Evolutionary conservation across 2,888 invertebrate genomes (phyloP).

Genomic region (Catotricha subobsoleta): DNA sequence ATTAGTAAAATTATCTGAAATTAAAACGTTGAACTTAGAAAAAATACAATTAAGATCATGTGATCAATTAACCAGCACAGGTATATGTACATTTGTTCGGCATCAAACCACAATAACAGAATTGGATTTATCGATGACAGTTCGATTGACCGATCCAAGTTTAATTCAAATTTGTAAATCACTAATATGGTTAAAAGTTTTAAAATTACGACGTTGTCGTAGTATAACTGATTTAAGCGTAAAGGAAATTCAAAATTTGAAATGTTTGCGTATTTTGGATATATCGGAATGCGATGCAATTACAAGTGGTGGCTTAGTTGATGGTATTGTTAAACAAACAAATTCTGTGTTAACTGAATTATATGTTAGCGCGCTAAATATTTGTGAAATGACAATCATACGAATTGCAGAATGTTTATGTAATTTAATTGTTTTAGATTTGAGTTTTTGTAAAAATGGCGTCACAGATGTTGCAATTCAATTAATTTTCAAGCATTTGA

Average conservation of each 20-base stretch:
- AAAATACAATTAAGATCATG: conserved; percentile 37
- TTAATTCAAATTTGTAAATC: conserved; percentile 39
- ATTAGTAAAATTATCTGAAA: conserved; percentile 35
- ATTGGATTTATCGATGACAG: conserved; percentile 45
- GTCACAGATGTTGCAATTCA: conserved; percentile 50
- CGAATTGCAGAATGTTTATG: conserved; percentile 39
- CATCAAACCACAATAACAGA: conserved; percentile 35
- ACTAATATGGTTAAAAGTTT: conserved; percentile 36
- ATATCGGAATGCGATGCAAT: conserved; percentile 49
- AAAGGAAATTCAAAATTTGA: conserved; percentile 34
- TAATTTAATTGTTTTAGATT: conserved; percentile 39
- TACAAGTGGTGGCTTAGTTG: conserved; percentile 39
- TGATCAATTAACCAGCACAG: conserved; percentile 42
- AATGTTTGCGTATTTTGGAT: conserved; percentile 38
- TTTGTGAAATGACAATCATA: conserved; percentile 43
- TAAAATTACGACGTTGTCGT: conserved; percentile 45
- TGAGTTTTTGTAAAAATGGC: conserved; percentile 51
- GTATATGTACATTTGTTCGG: conserved; percentile 35
- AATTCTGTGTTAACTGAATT: conserved; percentile 35
- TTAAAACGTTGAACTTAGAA: conserved; percentile 34
- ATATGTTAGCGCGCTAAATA: conserved; percentile 38
- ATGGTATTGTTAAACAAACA: conserved; percentile 36
- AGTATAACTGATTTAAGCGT: conserved; percentile 45
- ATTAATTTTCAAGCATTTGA: conserved; percentile 44
- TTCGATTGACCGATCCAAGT: conserved; percentile 45